Base-by-base conservation (phyloP, 1,140 invertebrate genomes). In the Macrosteles quadrilineatus region DNA sequence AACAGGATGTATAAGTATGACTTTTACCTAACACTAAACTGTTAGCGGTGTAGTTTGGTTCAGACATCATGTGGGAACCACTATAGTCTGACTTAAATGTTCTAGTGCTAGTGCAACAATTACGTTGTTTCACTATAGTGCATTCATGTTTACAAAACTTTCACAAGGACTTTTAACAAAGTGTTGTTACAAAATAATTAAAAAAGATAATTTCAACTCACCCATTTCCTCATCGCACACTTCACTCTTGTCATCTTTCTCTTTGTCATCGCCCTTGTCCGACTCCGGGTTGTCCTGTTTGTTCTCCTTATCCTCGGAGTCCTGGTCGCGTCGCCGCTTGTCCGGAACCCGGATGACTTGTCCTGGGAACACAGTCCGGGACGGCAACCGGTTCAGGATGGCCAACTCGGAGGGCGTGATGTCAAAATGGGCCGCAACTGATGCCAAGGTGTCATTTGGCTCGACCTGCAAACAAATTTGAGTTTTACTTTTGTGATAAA, bases 321-420 rank as follows among this genome's bases (percentile, higher is more conserved):
- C 65, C 31, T 19, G 53, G 69, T 59, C 59, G 36, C 43, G 12
- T 25, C 36, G 50, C 40, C 71, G 83, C 81, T 90, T 91, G 76
- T 88, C 88, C 43, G 94, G 94, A 55, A 96, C 93, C 73, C 91
- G 86, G 73, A 96, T 84, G 76, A 94, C 91, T 84, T 98, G 96
- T 30, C 96, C 96, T 29, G 96, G 92, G 83, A 98, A 99, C 76
- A 89, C 96, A 80, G 95, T 91, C 75, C 93, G 89, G 68, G 94
- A 92, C 65, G 88, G 89, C 76, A 98, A 87, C 77, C 91, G 87
- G 82, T 99, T 99, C 72, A 98, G 83, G 83, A 97, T 97, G 76
- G 92, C 94, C 77, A 99, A 85, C 85, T 98, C 96, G 36, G 96
- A 97, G 29, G 97, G 96, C 19, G 97, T 99, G 30, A 95, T 97